Evolutionary conservation across 2,797 vertebrate species (phyloP).

Genomic region (Myripristis murdjan): DNA sequence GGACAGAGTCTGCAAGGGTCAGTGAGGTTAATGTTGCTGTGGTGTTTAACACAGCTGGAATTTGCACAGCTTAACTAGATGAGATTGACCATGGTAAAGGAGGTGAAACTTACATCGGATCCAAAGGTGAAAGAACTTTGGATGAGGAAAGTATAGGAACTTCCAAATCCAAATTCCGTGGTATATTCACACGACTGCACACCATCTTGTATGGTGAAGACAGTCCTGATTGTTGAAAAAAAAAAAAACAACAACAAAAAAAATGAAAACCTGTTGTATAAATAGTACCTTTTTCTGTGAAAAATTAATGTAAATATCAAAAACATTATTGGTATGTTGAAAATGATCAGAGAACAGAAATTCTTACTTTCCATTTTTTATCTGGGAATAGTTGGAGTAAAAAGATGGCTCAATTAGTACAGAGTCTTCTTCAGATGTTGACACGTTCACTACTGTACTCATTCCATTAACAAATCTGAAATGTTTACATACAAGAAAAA

Average conservation of each 20-base stretch:
- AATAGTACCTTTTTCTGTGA: neutral
- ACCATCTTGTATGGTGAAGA: conserved; percentile 45
- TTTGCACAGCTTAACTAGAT: neutral
- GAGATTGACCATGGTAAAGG: neutral
- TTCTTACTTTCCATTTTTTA: conserved; percentile 87
- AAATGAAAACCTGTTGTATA: neutral
- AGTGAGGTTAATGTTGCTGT: too few relatives aligned
- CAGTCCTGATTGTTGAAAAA: conserved; percentile 47
- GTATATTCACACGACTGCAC: conserved; percentile 69
- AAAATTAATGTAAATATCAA: conserved; percentile 5
- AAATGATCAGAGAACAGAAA: too few relatives aligned
- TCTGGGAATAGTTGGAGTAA: conserved; percentile 77
- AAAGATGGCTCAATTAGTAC: conserved; percentile 48
- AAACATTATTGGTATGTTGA: conserved; percentile 3
- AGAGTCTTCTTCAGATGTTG: conserved; percentile 23
- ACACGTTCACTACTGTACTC: conserved; percentile 65
- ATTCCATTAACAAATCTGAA: conserved; percentile 84
- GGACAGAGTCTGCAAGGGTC: too few relatives aligned
- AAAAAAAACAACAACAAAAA: too few relatives aligned
- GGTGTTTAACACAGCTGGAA: too few relatives aligned
- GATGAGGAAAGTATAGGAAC: conserved; percentile 89
- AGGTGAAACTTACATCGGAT: conserved; percentile 68
- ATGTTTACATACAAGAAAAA: conserved; percentile 19
- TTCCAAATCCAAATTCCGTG: conserved; percentile 86
- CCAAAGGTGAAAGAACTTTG: conserved; percentile 63